Base-by-base conservation (phyloP, 2,797 vertebrate genomes). In the Clarias laeviceps region DNA sequence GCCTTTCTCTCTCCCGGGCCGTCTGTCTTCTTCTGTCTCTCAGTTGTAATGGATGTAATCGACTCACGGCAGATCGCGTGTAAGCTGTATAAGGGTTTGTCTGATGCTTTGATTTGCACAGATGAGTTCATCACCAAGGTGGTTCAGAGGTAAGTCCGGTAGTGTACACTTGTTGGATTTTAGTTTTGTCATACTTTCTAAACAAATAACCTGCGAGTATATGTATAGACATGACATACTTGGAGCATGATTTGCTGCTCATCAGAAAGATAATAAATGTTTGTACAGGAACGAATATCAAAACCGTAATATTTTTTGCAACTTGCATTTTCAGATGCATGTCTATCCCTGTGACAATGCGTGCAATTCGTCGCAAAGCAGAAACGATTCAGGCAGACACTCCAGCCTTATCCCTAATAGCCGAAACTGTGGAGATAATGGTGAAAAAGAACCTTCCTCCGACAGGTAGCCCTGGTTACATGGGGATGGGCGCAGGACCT, bases 51-150 rank as follows among this genome's bases (percentile, higher is more conserved):
- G 97, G 98, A 99, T 81, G 97, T 99, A 84, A 97, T 97, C 87
- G 98, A 99, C 91, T 98, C 98, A 59, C 96, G 96, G 87, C 98
- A 98, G 24, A 96, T 99, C 80, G 96, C 95, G 92, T 99, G 98
- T 92, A 99, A 98, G 92, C 95, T 99, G 12, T 99, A 98, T 91
- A 99, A 99, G 92, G 98, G 98, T 82, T 93, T 96, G 7, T 99
- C 98, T 0, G 98, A 99, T 91, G 98, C 98, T 89, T 95, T 99
- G 70, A 99, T 99, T 92, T 99, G 98, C 87, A 99, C 97, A 17
- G 98, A 99, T 91, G 98, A 99, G 91, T 99, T 99, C 93, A 99
- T 99, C 93, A 98, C 98, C 90, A 99, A 99, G 94, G 98, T 99
- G 85, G 98, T 99, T 89, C 98, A 99, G 88, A 97, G 98, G 98